Base-by-base conservation (phyloP, 2,888 invertebrate species). In the Brachypalpus laphriformis region DNA sequence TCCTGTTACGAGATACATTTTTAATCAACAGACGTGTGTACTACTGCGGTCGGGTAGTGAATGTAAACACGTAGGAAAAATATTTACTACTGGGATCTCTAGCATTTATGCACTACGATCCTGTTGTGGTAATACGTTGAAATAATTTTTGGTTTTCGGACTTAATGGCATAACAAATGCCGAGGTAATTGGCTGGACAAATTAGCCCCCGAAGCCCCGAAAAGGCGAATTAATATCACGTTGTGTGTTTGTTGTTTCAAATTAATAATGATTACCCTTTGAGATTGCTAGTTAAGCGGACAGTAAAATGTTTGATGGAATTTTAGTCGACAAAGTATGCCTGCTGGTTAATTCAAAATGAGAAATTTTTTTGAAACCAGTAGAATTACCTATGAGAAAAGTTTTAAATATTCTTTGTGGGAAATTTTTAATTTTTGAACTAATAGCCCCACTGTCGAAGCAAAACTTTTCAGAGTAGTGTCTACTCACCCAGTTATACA, bases 1-100 rank as follows among this genome's bases (percentile, higher is more conserved):
- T 85, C 31, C 81, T 59, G 81, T 81, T 85, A 76, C 85, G 85
- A 85, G 81, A 85, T 85, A 85, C 85, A 85, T 85, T 85, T 85
- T 85, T 85, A 85, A 85, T 85, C 85, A 85, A 81, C 85, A 81
- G 81, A 81, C 81, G 54, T 81, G 85, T 80, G 57, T 81, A 76
- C 75, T 61, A 51, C 75, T 75, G 81, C 66, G 85, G 81, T 71
- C 49, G 63, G 63, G 49, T 31, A 75, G 70, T 75, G 75, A 80
- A 74, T 76, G 76, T 81, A 85, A 85, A 71, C 81, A 85, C 85
- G 75, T 85, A 66, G 45, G 37, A 74, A 65, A 54, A 81, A 66
- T 85, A 81, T 85, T 37, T 65, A 75, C 28, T 61, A 11, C n/a
- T 9, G 31, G 20, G 22, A 3, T 11, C 3, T 47, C 22, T 34